Percentiles rank a stretch among this genome's conserved stretches.
These are phyloP conservation scores for Otocyon megalotis DNA, from an alignment of 2,113 vertebrate species.

Conservation along the genomic window DNA sequence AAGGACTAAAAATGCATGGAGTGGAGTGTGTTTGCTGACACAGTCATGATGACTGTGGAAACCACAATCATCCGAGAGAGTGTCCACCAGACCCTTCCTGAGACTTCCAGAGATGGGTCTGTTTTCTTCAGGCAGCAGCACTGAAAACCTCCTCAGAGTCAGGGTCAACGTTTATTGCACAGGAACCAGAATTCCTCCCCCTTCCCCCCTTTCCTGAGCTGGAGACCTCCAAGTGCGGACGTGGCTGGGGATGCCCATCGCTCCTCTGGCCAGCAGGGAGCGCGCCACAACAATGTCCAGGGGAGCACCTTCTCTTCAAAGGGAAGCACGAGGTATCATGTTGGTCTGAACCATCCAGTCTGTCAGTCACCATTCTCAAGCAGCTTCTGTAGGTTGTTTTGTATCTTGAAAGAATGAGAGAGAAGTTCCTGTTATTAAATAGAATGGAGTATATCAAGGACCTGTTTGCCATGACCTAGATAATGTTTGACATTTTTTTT, in stretches of 20 bases:
- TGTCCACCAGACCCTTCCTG: neutral
- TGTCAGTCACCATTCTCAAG: conserved; percentile 91
- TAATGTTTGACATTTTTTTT: neutral
- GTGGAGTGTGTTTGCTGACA: conserved; percentile 63
- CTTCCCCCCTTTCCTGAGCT: conserved; percentile 69
- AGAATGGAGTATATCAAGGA: neutral
- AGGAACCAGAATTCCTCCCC: conserved; percentile 72
- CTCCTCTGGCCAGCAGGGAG: conserved; percentile 87
- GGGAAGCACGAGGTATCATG: conserved; percentile 73
- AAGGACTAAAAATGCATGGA: neutral
- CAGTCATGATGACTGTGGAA: neutral
- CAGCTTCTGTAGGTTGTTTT: conserved; percentile 93
- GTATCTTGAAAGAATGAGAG: conserved; percentile 90
- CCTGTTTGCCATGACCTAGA: neutral
- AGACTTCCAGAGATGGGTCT: conserved; percentile 38
- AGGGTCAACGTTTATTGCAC: conserved; percentile 73
- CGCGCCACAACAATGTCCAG: neutral
- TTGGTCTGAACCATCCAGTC: neutral
- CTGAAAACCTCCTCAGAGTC: conserved; percentile 42
- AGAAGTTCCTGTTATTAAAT: conserved; percentile 35
- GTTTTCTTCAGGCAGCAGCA: conserved; percentile 56
- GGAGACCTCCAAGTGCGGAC: conserved; percentile 66
- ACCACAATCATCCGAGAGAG: neutral
- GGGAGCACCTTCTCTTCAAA: conserved; percentile 71
- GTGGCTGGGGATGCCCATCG: conserved; percentile 60